Evolutionary conservation across 2,888 invertebrate genomes (phyloP).

Genomic region (Xylocampa areola): DNA sequence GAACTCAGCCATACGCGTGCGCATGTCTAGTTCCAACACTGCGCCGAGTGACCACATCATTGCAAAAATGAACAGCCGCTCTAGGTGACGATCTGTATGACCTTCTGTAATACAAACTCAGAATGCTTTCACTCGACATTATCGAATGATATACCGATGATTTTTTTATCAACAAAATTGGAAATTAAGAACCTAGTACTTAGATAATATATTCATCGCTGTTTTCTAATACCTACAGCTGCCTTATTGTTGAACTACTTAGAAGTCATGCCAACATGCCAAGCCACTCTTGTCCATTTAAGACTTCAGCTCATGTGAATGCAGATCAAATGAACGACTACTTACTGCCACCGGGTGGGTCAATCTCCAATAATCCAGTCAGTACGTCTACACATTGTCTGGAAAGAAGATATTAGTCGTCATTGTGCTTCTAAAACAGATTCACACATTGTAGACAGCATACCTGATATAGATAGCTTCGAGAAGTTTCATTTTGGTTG

Average conservation of each 20-base stretch:
- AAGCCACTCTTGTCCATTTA: too few relatives aligned
- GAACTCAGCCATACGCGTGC: constrained; percentile 93
- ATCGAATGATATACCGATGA: too few relatives aligned
- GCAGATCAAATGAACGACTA: too few relatives aligned
- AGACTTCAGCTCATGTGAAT: too few relatives aligned
- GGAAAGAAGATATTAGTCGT: constrained; percentile 50
- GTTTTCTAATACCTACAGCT: too few relatives aligned
- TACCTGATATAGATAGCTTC: constrained; percentile 94
- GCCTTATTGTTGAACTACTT: too few relatives aligned
- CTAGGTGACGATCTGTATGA: constrained; percentile 91
- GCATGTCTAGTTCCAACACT: constrained; percentile 93
- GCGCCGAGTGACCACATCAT: constrained; percentile 97
- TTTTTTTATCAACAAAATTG: too few relatives aligned
- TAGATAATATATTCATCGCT: too few relatives aligned
- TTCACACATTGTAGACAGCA: background rate
- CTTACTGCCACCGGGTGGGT: constrained; percentile 85
- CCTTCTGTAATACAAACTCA: constrained; percentile 54
- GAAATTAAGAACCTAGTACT: too few relatives aligned
- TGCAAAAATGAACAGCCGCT: constrained; percentile 94
- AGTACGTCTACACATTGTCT: constrained; percentile 94
- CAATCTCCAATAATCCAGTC: constrained; percentile 92
- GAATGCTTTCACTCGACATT: too few relatives aligned
- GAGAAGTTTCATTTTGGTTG: constrained; percentile 94
- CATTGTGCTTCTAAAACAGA: background rate
- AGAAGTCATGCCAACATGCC: too few relatives aligned